Base-by-base conservation (phyloP, 2,797 vertebrate species). In the Oreochromis grahami region DNA sequence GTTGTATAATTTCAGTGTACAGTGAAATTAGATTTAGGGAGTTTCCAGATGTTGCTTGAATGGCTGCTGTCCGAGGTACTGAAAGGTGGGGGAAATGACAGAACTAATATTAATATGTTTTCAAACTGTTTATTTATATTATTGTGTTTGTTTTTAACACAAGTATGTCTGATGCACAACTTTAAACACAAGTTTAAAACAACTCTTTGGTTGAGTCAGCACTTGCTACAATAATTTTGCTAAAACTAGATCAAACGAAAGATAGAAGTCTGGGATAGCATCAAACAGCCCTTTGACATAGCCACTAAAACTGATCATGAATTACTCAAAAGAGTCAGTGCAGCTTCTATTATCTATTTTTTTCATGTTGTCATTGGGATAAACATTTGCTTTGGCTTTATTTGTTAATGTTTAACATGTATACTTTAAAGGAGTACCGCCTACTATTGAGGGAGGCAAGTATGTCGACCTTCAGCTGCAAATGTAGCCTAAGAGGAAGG, bases 11-110 rank as follows among this genome's bases (percentile, higher is more conserved):
- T 50, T 45, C 7, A 65, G 21, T 3, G 52, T 51, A 14, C 9
- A 13, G 26, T 63, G 53, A 21, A 10, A 41, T 26, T 8, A 65
- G n/a, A 15, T 55, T n/a, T 0, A 63, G 24, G 21, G 8, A n/a
- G 41, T 41, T 79, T 45, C 13, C 52, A 19, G 14, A 55, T 2
- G 34, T 34, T 52, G 11, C 3, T 13, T 34, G 2, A 11, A 6
- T 21, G 60, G 87, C 76, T 85, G 92, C 93, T 93, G 87, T 93
- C 93, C 86, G 2, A 81, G 93, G 93, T 92, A 81, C 93, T 94
- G 92, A 92, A 95, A 60, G 24, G 10, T 36, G 50, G 58, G 4
- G 1, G 12, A 2, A 1, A 0, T 8, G 51, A 29, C 34, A 14
- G 5, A 8, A 48, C 26, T 19, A 19, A 29, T 15, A 29, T 29